Evolutionary conservation across 2,888 invertebrate species (phyloP), one percentile per base, ranked within the genome.

Genomic region (Ennomos quercinarius): DNA sequence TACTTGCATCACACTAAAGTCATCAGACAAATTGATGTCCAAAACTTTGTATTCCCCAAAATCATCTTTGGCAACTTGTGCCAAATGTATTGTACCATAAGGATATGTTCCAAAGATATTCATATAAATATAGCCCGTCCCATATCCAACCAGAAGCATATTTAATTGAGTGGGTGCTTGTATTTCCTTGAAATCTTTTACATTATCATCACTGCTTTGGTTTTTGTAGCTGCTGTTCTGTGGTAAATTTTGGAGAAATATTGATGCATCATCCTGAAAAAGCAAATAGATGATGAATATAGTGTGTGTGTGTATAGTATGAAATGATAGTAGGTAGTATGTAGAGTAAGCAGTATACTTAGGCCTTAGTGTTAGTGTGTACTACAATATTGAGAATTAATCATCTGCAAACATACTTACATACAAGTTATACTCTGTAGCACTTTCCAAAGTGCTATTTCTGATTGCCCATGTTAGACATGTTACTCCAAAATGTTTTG

Each of bases 101-200:
- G 96, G 95, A 76, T 97, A 96, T 75, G 97, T 95, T 11, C 98
- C 98, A 86, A 97, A 97, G 5, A 98, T 95, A 77, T 96, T 95
- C 76, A 98, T 92, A 81, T 94, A 93, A 46, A 96, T 93, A 68
- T 94, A 93, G 0, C 98, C 97, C 66, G 94, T 93, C 52, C 94
- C 94, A 77, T 96, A 95, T 10, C 97, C 97, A 52, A 97, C 94
- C 67, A 98, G 83, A n/a, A 98, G 84, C 77, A 97, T 94, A 80
- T 96, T 97, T 10, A 98, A 89, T 66, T 93, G 93, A 54, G 80
- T 93, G 69, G 94, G 95, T 57, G 94, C 93, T 71, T 93, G 92
- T 11, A 94, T 87, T 64, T 95, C 93, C 79, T 95, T 95, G 1
- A 94, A 90, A 72, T 94, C 93, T 79, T 92, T 87, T 0, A 91